A percentile compares a stretch with the other conserved stretches of the same genome.
These are phyloP conservation scores for Noctilio leporinus DNA, from an alignment of 2,113 vertebrate genomes.

Conservation along the genomic window DNA sequence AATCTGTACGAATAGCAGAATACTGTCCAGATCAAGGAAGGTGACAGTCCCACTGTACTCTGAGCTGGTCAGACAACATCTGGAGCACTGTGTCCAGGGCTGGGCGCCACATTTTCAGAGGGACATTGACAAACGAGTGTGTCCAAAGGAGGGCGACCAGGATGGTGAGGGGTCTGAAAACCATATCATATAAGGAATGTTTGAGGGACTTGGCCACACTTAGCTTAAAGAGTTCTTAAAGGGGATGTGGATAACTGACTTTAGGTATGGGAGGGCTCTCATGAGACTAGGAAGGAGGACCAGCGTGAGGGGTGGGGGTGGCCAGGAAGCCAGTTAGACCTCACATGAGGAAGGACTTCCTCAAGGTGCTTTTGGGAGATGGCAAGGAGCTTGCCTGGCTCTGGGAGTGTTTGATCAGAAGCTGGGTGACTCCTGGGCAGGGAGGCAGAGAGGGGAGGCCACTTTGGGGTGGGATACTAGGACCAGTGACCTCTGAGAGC, in stretches of 20 bases:
- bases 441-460: background rate
- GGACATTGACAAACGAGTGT: slow-evolving; percentile 61
- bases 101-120: slow-evolving; percentile 56
- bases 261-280: background rate
- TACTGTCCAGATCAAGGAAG: slow-evolving; percentile 39
- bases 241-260: background rate
- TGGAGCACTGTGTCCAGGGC: slow-evolving; percentile 51
- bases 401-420: background rate
- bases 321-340: background rate
- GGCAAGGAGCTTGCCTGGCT: background rate
- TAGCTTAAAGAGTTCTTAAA: slow-evolving; percentile 5
- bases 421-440: background rate
- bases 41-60: slow-evolving; percentile 38
- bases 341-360: background rate
- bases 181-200: slow-evolving; percentile 55
- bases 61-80: slow-evolving; percentile 49
- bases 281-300: background rate
- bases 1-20: slow-evolving; percentile 18
- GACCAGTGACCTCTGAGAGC: background rate
- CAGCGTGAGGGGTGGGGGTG: no score
- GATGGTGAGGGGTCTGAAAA: slow-evolving; percentile 68
- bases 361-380: background rate
- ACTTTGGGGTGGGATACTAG: background rate
- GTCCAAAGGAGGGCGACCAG: slow-evolving; percentile 45
- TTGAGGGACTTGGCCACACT: slow-evolving; percentile 51